Conservation (phyloP, 2,797 vertebrate genomes). For the Eleutherodactylus coqui region DNA sequence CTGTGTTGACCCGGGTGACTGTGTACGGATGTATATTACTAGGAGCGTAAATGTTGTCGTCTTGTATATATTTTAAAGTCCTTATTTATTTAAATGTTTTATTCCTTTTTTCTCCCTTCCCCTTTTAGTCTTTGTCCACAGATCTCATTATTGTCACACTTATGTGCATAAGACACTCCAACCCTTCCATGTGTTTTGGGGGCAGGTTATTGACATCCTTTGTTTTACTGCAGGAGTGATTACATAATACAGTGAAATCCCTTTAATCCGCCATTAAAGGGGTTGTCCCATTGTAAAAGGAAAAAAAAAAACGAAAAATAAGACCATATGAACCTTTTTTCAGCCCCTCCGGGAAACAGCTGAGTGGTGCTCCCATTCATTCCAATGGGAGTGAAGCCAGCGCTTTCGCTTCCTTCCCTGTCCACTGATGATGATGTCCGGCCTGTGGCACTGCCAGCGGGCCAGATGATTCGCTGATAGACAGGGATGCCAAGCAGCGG, state of each 20-base stretch:
- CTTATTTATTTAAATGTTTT: constrained; percentile 26
- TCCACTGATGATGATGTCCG: too few relatives aligned
- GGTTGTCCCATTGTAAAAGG: too few relatives aligned
- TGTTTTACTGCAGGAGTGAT: not conserved
- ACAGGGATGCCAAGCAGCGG: too few relatives aligned
- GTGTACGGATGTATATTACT: constrained; percentile 18
- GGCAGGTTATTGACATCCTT: not conserved
- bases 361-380: too few relatives aligned
- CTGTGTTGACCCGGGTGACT: constrained; percentile 18
- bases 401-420: too few relatives aligned
- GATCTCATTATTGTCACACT: not conserved
- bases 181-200: not conserved
- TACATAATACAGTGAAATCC: not conserved
- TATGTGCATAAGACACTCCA: not conserved
- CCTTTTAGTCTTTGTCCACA: not conserved
- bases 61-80: constrained; percentile 28
- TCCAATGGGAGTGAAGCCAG: too few relatives aligned
- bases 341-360: too few relatives aligned
- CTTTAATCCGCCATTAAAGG: not conserved
- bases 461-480: too few relatives aligned
- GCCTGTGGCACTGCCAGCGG: too few relatives aligned
- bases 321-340: too few relatives aligned
- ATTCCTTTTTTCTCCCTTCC: not conserved
- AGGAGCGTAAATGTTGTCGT: too few relatives aligned
- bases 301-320: too few relatives aligned